Conservation (phyloP, 2,888 invertebrate genomes). For the Andrena trimmerana region DNA sequence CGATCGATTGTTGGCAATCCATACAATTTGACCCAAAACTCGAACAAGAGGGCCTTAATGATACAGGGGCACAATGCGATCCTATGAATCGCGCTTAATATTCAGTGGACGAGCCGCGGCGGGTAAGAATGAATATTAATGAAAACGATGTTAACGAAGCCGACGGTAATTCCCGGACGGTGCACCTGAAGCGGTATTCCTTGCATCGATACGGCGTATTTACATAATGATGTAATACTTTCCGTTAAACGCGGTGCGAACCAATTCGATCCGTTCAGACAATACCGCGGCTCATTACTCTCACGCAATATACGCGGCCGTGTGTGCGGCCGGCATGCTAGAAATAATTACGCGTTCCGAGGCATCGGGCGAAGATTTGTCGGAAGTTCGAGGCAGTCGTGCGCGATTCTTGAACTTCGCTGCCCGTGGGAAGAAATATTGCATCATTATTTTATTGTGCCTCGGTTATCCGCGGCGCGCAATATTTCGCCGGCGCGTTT, state of each 20-base stretch:
- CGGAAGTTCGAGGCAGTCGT: constrained; percentile 41
- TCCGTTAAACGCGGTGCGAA: constrained; percentile 51
- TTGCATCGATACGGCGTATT: constrained; percentile 6
- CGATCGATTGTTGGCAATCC: too few relatives aligned
- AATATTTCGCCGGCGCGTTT: neutral
- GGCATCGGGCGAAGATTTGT: constrained; percentile 40
- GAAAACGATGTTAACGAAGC: neutral
- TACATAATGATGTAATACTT: constrained; percentile 40
- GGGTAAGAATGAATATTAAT: constrained; percentile 1
- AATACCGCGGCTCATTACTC: constrained; percentile 54
- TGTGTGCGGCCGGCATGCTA: constrained; percentile 15
- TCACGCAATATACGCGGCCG: constrained; percentile 43
- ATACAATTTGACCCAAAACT: too few relatives aligned
- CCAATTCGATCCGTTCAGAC: constrained; percentile 48
- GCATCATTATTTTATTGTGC: constrained; percentile 23
- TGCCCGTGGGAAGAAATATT: constrained; percentile 41
- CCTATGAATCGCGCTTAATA: neutral
- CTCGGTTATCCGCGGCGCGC: neutral
- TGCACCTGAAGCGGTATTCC: constrained; percentile 6
- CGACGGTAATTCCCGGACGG: neutral
- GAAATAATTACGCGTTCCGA: constrained; percentile 43
- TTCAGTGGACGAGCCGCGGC: neutral
- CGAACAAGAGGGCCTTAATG: neutral
- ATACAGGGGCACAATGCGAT: neutral
- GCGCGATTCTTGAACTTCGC: constrained; percentile 44